phyloP scores from a whole-genome alignment of 2,888 invertebrate species.

The Timandra comae region DNA sequence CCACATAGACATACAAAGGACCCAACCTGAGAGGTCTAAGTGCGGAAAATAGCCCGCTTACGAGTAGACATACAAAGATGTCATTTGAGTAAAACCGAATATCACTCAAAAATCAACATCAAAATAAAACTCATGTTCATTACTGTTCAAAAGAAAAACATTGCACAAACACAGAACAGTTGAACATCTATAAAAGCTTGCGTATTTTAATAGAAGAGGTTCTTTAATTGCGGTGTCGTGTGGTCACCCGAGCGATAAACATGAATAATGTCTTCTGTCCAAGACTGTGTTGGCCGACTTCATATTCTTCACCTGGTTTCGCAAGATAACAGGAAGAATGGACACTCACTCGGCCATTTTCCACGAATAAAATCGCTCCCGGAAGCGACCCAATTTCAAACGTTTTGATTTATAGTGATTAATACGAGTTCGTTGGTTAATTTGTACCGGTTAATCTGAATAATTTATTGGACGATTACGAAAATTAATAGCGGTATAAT shows the following conservation, averaged over 20 bases:
- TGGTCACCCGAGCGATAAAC: conserved; percentile 55
- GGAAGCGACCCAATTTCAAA: conserved; percentile 13
- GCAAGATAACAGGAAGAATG: conserved; percentile 42
- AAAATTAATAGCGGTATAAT: conserved; percentile 34
- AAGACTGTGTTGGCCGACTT: conserved; percentile 47
- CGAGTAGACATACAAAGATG: no score
- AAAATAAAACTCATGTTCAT: no score
- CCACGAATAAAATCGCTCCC: conserved; percentile 10
- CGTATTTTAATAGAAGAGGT: conserved; percentile 29
- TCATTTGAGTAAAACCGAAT: no score
- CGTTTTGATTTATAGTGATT: conserved; percentile 45
- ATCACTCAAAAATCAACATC: no score
- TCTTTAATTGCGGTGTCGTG: conserved; percentile 65
- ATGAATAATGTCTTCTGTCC: conserved; percentile 71
- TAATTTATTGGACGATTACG: conserved; percentile 37
- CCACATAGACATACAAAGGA: no score
- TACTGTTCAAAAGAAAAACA: conserved; percentile 20
- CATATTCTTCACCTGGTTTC: conserved; percentile 48
- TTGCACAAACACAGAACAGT: conserved; percentile 22
- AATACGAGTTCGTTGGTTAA: conserved; percentile 38
- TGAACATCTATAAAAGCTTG: conserved; percentile 21
- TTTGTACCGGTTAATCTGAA: conserved; percentile 32
- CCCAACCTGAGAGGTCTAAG: no score
- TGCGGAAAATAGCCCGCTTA: no score
- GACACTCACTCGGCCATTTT: conserved; percentile 8